Percentiles rank a stretch among this genome's conserved stretches.
Conservation (phyloP, 2,113 vertebrate genomes). For the Tupaia chinensis region DNA sequence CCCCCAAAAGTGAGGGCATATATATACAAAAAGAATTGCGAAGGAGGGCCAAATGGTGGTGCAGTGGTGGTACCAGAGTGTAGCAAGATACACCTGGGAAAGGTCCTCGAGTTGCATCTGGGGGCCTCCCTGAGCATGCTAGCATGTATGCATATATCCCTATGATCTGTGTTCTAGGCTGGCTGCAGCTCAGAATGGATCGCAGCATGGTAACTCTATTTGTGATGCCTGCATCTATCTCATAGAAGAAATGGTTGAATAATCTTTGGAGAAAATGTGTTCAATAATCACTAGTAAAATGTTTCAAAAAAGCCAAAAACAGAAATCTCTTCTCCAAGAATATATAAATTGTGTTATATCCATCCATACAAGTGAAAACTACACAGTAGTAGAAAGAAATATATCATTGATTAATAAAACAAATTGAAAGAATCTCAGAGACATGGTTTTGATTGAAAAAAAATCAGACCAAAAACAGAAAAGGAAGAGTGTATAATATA, state of each 20-base stretch:
- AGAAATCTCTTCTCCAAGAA: not conserved
- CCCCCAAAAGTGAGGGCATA: not conserved
- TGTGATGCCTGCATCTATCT: too few relatives aligned
- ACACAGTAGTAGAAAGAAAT: not conserved
- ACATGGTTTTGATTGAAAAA: not conserved
- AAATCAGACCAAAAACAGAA: too few relatives aligned
- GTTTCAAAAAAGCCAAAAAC: not conserved
- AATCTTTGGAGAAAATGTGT: too few relatives aligned
- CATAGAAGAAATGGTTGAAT: too few relatives aligned
- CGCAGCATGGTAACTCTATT: too few relatives aligned
- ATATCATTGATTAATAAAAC: not conserved
- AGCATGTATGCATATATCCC: too few relatives aligned
- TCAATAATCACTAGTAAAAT: not conserved
- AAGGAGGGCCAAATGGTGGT: not conserved
- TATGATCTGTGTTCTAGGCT: too few relatives aligned
- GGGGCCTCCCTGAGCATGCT: too few relatives aligned
- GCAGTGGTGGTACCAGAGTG: too few relatives aligned
- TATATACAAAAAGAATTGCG: not conserved
- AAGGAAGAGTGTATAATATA: not conserved
- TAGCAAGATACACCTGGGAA: too few relatives aligned
- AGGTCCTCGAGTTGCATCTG: too few relatives aligned
- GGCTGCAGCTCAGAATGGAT: too few relatives aligned
- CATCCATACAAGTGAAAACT: not conserved
- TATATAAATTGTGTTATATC: not conserved
- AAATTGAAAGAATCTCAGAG: not conserved